Conservation (phyloP, 2,888 invertebrate genomes). For the Chrysina gloriosa region DNA sequence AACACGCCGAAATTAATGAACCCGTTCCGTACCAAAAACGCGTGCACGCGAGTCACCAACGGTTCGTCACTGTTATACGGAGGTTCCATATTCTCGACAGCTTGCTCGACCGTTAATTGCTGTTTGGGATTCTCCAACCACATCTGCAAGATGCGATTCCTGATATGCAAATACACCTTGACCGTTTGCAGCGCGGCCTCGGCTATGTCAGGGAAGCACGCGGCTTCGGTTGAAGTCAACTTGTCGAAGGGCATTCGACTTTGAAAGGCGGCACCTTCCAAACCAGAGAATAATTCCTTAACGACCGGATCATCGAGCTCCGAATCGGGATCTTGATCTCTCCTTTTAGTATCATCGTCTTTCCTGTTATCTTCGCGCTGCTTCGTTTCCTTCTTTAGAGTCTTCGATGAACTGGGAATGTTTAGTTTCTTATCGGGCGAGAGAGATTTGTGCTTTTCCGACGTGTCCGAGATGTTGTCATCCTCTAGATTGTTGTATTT, state of each 20-base stretch:
- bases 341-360: constrained; percentile 69
- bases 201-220: constrained; percentile 92
- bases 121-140: constrained; percentile 97
- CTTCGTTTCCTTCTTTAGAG: constrained; percentile 65
- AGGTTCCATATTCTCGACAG: constrained; percentile 84
- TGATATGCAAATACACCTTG: constrained; percentile 90
- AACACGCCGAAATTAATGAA: constrained; percentile 98
- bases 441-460: constrained; percentile 72
- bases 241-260: constrained; percentile 94
- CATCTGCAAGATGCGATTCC: constrained; percentile 90
- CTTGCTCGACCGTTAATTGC: constrained; percentile 86
- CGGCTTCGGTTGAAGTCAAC: constrained; percentile 92
- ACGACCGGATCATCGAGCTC: constrained; percentile 75
- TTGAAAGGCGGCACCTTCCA: constrained; percentile 95
- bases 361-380: constrained; percentile 66
- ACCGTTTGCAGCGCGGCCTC: constrained; percentile 84
- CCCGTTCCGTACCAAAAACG: constrained; percentile 94
- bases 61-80: constrained; percentile 94
- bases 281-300: constrained; percentile 63
- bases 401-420: constrained; percentile 62
- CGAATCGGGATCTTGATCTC: constrained; percentile 73
- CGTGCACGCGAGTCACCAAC: constrained; percentile 85
- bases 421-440: constrained; percentile 70
- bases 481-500: constrained; percentile 71
- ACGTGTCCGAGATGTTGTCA: constrained; percentile 72